phyloP scores from a whole-genome alignment of 2,113 vertebrate genomes.

The Erythrolamprus reginae region DNA sequence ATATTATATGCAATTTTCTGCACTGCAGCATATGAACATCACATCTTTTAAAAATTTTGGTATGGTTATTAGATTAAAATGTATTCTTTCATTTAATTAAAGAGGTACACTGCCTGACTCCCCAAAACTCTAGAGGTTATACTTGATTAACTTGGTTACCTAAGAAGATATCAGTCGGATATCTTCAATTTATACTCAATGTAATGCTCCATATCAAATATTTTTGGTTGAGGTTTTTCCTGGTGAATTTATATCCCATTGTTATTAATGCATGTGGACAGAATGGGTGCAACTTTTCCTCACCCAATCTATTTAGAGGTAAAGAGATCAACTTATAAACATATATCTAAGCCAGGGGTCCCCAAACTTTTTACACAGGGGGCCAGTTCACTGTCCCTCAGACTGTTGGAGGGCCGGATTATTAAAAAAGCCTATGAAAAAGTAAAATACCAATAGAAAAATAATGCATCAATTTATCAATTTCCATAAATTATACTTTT shows the following conservation, averaged over 20 bases:
- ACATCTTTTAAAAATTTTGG: background rate
- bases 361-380: no score
- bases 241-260: background rate
- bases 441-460: no score
- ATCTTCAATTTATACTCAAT: background rate
- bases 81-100: background rate
- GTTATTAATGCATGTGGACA: background rate
- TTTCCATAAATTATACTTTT: no score
- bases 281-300: background rate
- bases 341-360: background rate
- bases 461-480: no score
- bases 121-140: background rate
- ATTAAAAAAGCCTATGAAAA: no score
- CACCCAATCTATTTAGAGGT: background rate
- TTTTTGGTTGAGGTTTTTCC: background rate
- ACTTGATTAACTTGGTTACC: background rate
- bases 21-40: background rate
- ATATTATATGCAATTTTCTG: background rate
- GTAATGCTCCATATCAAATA: background rate
- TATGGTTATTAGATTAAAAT: background rate
- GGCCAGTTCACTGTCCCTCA: no score
- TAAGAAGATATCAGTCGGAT: background rate
- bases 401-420: no score
- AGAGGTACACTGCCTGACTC: background rate
- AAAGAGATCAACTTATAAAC: background rate